These are phyloP conservation scores for Lateolabrax maculatus DNA, from an alignment of 2,797 vertebrate species.

Conservation along the genomic window DNA sequence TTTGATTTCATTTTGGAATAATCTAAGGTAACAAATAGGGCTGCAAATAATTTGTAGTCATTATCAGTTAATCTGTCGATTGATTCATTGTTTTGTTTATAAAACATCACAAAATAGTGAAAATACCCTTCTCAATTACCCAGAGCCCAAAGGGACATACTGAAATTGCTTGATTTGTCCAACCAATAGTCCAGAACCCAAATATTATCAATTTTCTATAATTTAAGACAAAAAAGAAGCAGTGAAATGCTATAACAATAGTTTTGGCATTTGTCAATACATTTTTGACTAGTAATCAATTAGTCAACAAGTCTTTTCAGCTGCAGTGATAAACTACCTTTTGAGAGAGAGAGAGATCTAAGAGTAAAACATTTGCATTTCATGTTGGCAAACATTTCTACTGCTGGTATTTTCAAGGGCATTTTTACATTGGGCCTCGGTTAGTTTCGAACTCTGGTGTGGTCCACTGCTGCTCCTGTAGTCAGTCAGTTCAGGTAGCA, in stretches of 20 bases:
- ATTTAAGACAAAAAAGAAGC: background rate
- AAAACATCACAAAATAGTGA: background rate
- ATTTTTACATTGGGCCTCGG: background rate
- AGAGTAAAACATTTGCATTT: slow-evolving; percentile 22
- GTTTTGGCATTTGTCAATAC: background rate
- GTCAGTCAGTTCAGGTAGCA: background rate
- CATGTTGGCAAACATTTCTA: slow-evolving; percentile 17
- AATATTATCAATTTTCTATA: background rate
- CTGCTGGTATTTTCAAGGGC: background rate
- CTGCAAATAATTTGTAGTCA: background rate
- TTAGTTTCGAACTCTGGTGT: slow-evolving; percentile 20
- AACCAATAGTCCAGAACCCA: background rate
- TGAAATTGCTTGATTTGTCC: background rate
- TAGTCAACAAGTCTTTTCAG: background rate
- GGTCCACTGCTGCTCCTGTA: slow-evolving; percentile 1
- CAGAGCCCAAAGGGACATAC: background rate
- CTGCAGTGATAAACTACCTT: background rate
- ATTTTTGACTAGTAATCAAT: background rate
- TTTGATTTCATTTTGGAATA: slow-evolving; percentile 4
- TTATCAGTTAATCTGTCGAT: background rate
- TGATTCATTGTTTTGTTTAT: background rate
- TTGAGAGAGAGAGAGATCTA: background rate
- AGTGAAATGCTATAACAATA: background rate
- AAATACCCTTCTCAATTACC: background rate
- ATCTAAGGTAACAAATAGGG: background rate